Conservation (phyloP, 2,797 vertebrate genomes). For the Balearica regulorum region DNA sequence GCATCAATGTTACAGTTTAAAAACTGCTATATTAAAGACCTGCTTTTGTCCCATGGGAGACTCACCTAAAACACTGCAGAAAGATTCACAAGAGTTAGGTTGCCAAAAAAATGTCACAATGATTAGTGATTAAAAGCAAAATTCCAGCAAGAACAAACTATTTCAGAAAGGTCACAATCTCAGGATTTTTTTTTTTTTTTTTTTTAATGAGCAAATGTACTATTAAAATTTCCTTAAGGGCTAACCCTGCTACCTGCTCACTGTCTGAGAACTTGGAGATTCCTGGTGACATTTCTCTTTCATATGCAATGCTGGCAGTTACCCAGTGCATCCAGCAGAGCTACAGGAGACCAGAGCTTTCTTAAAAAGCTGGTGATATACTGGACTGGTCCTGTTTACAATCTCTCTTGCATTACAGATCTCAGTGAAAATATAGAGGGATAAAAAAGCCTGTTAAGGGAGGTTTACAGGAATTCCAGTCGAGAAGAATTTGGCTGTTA, state of each 20-base stretch:
- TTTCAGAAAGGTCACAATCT: conserved; percentile 51
- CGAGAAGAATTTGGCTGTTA: not conserved
- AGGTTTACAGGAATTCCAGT: not conserved
- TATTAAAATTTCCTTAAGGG: conserved; percentile 44
- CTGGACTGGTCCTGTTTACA: not conserved
- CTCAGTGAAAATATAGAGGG: not conserved
- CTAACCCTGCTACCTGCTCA: not conserved
- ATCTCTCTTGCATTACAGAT: not conserved
- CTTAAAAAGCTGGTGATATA: not conserved
- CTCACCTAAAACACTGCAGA: conserved; percentile 14
- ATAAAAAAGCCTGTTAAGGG: not conserved
- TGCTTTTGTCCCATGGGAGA: conserved; percentile 19
- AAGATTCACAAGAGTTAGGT: conserved; percentile 8
- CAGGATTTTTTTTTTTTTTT: not conserved
- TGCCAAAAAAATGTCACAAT: conserved; percentile 42
- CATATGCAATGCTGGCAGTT: not conserved
- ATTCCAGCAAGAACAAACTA: conserved; percentile 32
- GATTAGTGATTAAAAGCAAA: conserved; percentile 56
- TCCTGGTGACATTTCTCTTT: not conserved
- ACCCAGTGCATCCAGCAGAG: not conserved
- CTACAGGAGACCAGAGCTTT: not conserved
- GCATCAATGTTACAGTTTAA: conserved; percentile 4
- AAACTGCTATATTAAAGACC: not conserved
- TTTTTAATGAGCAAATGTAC: conserved; percentile 17
- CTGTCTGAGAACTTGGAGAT: not conserved